A percentile compares a stretch with the other conserved stretches of the same genome.
Evolutionary conservation across 2,888 invertebrate species (phyloP).

Genomic region (Myathropa florea): DNA sequence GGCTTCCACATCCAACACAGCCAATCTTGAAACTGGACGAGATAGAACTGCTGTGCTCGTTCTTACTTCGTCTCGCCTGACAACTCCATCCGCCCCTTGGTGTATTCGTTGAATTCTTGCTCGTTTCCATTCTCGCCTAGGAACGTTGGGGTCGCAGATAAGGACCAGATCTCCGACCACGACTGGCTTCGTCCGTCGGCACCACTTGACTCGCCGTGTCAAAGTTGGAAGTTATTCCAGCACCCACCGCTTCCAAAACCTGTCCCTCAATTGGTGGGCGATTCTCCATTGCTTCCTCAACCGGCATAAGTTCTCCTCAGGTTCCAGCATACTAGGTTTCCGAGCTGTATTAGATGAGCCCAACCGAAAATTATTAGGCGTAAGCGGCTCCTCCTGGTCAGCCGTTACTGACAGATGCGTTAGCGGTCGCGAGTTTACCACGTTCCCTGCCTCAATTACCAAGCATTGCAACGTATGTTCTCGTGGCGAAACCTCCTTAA

Average conservation of each 20-base stretch:
- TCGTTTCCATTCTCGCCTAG: slow-evolving; percentile 67
- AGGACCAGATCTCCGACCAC: slow-evolving; percentile 59
- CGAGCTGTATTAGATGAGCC: slow-evolving; percentile 10
- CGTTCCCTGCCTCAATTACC: slow-evolving; percentile 32
- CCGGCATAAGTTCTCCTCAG: background rate
- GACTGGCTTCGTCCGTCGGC: slow-evolving; percentile 21
- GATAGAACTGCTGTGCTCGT: slow-evolving; percentile 65
- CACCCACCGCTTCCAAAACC: slow-evolving; percentile 50
- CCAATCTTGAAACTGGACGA: slow-evolving; percentile 67
- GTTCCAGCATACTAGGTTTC: background rate
- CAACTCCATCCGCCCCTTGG: slow-evolving; percentile 58
- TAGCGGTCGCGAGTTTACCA: slow-evolving; percentile 31
- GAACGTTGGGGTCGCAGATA: slow-evolving; percentile 68
- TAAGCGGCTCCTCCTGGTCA: slow-evolving; percentile 15
- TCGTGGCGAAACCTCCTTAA: slow-evolving; percentile 58
- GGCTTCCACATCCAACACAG: slow-evolving; percentile 40
- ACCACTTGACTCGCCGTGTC: slow-evolving; percentile 60
- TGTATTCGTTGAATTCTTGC: slow-evolving; percentile 68
- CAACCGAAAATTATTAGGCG: slow-evolving; percentile 4
- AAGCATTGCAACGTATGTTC: slow-evolving; percentile 55
- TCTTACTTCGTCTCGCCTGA: slow-evolving; percentile 67
- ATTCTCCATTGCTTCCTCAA: slow-evolving; percentile 59
- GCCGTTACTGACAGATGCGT: slow-evolving; percentile 26
- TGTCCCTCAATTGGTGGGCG: slow-evolving; percentile 35
- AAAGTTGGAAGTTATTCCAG: slow-evolving; percentile 58